Evolutionary conservation across 2,113 vertebrate species (phyloP).

Genomic region (Chaenogobius annularis): DNA sequence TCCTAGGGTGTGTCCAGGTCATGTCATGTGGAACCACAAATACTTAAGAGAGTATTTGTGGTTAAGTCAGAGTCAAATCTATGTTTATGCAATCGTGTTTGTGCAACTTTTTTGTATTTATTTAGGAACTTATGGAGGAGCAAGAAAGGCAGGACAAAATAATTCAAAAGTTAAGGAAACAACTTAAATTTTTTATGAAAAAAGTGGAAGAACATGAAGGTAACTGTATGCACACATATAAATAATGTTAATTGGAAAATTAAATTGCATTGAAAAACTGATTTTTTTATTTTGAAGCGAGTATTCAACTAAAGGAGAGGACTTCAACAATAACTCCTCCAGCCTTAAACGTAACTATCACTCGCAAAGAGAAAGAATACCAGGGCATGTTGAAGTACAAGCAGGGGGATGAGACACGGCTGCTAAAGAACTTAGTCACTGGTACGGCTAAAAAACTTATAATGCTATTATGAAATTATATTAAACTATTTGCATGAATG

Average conservation of each 20-base stretch:
- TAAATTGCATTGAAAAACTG: background rate
- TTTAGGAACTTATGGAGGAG: conserved; percentile 91
- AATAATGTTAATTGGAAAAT: background rate
- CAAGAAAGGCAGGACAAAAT: conserved; percentile 92
- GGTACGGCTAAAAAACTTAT: conserved; percentile 68
- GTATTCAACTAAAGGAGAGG: conserved; percentile 74
- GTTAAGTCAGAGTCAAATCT: too few species aligned
- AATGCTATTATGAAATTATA: background rate
- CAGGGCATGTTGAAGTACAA: conserved; percentile 95
- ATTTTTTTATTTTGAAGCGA: conserved; percentile 56
- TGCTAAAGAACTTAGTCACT: conserved; percentile 89
- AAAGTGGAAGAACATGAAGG: conserved; percentile 91
- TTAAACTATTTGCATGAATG: background rate
- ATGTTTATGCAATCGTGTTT: background rate
- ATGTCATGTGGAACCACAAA: too few species aligned
- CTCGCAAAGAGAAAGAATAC: conserved; percentile 92
- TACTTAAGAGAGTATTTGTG: too few species aligned
- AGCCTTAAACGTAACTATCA: conserved; percentile 85
- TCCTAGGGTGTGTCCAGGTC: too few species aligned
- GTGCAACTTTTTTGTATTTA: conserved; percentile 2
- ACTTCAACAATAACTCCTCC: conserved; percentile 71
- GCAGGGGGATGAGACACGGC: conserved; percentile 86
- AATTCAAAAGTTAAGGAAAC: conserved; percentile 91
- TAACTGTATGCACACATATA: conserved; percentile 54
- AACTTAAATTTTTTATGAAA: conserved; percentile 88